Evolutionary conservation across 2,113 vertebrate genomes (phyloP).

Genomic region (Dasyurus viverrinus): DNA sequence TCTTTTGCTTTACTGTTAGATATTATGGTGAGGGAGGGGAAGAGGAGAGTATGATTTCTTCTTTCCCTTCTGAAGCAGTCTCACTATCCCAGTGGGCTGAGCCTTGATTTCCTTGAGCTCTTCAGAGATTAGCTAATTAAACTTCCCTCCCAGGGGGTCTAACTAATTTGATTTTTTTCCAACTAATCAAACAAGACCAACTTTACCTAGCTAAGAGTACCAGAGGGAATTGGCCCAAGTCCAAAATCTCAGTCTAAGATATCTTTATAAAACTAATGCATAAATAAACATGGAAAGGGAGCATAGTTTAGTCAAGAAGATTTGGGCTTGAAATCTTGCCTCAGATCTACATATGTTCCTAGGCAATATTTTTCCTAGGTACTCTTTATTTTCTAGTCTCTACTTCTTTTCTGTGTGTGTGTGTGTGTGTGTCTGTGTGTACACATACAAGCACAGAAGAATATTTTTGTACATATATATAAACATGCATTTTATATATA

Average conservation of each 20-base stretch:
- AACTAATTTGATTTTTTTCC: not conserved
- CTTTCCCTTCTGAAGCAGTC: not conserved
- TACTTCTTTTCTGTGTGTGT: not conserved
- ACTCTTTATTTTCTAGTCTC: not conserved
- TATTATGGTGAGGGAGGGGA: not conserved
- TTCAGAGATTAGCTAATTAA: not conserved
- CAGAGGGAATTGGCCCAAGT: not conserved
- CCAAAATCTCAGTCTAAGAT: not conserved
- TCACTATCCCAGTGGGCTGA: not conserved
- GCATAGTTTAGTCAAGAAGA: not conserved
- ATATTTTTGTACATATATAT: too few species aligned
- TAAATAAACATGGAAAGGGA: too few species aligned
- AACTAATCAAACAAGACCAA: not conserved
- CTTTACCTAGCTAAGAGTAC: not conserved
- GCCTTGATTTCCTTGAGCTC: not conserved
- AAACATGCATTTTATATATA: too few species aligned
- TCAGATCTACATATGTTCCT: not conserved
- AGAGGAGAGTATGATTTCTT: not conserved
- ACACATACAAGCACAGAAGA: too few species aligned
- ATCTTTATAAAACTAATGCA: not conserved
- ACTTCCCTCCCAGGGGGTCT: not conserved
- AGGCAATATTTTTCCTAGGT: not conserved
- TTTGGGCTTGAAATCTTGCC: not conserved
- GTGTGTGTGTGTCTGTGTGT: not conserved
- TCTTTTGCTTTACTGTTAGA: not conserved